Conservation (phyloP, 2,888 invertebrate species). For the Venustoraphidia nigricollis region DNA sequence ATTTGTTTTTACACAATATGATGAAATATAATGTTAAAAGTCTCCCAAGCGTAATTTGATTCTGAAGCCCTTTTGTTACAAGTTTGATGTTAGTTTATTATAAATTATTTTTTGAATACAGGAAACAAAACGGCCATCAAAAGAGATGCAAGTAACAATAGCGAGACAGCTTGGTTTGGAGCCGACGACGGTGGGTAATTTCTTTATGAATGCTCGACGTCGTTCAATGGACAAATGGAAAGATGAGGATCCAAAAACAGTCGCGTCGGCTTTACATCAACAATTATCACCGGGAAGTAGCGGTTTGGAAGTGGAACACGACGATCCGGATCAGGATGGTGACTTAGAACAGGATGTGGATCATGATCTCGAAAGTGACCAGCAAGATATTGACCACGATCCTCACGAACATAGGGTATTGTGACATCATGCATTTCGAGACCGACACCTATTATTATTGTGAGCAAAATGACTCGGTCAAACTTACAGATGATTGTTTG, state of each 20-base stretch:
- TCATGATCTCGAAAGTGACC: slow-evolving; percentile 29
- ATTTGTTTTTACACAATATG: not conserved
- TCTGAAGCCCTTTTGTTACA: not conserved
- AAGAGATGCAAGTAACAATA: slow-evolving; percentile 99
- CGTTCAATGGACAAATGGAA: slow-evolving; percentile 98
- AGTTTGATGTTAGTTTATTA: not conserved
- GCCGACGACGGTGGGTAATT: slow-evolving; percentile 96
- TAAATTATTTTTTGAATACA: slow-evolving; percentile 25
- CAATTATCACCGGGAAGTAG: slow-evolving; percentile 29
- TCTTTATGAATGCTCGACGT: slow-evolving; percentile 99
- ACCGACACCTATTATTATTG: slow-evolving; percentile 30
- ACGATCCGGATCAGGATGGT: slow-evolving; percentile 29
- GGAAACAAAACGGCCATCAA: slow-evolving; percentile 98
- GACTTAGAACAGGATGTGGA: slow-evolving; percentile 37
- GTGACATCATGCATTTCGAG: slow-evolving; percentile 30
- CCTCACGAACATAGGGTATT: slow-evolving; percentile 35
- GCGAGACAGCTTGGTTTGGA: slow-evolving; percentile 92
- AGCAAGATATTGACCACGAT: slow-evolving; percentile 12
- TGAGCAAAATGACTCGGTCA: slow-evolving; percentile 18
- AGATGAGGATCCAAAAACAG: slow-evolving; percentile 66
- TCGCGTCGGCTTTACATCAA: slow-evolving; percentile 25
- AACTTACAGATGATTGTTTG: too few species aligned
- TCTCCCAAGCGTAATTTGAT: not conserved
- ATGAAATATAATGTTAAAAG: not conserved
- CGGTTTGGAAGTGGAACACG: slow-evolving; percentile 26